Conservation (phyloP, 2,797 vertebrate species). For the Gallinago solitaria region DNA sequence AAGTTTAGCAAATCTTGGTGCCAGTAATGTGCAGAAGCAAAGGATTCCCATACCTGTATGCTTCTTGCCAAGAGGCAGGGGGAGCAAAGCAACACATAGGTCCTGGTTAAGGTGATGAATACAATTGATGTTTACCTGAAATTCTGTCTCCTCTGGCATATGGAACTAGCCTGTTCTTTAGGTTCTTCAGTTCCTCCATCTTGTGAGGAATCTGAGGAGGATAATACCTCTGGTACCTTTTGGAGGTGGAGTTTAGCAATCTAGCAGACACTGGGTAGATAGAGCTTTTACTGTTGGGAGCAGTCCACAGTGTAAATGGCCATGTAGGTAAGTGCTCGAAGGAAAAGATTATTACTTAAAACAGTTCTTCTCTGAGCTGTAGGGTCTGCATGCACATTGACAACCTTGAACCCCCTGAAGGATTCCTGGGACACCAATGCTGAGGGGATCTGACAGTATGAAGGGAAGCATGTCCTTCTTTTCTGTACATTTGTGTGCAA, state of each 20-base stretch:
- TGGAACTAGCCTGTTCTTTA: neutral
- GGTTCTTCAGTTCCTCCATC: neutral
- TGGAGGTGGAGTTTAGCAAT: neutral
- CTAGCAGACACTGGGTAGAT: neutral
- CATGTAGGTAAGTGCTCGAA: neutral
- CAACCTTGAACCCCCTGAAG: neutral
- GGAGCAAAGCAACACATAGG: neutral
- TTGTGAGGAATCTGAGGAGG: neutral
- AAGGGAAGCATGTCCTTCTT: neutral
- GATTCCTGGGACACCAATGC: neutral
- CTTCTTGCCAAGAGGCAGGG: neutral
- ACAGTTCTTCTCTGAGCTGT: neutral
- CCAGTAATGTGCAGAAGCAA: neutral
- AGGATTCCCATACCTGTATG: neutral
- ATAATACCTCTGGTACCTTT: neutral
- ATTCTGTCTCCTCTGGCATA: neutral
- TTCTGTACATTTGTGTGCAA: neutral
- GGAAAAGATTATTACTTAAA: neutral
- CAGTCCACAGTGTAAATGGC: neutral
- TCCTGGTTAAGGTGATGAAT: neutral
- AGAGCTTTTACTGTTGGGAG: neutral
- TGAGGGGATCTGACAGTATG: neutral
- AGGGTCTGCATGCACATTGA: neutral
- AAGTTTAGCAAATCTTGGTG: neutral
- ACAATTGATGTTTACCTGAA: neutral